Percentiles rank a stretch among this genome's conserved stretches.
Conservation (phyloP, 2,888 invertebrate species). For the Subacronicta megacephala region DNA sequence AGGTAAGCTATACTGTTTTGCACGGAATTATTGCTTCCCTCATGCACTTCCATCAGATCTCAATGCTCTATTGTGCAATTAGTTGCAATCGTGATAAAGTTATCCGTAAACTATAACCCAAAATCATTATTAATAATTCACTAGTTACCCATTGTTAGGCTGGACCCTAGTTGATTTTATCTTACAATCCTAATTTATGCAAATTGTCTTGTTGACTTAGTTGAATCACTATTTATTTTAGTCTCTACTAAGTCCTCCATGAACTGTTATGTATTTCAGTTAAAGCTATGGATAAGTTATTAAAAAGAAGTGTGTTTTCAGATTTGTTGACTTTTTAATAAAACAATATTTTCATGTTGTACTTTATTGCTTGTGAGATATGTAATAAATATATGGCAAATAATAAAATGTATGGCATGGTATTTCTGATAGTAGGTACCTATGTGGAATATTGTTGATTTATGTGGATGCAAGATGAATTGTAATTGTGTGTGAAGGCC, state of each 20-base stretch:
- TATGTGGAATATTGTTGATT: too few relatives aligned
- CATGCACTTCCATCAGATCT: slow-evolving; percentile 20
- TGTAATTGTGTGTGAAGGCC: too few relatives aligned
- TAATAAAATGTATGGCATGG: too few relatives aligned
- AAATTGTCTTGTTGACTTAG: slow-evolving; percentile 49
- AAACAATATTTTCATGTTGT: too few relatives aligned
- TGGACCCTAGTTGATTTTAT: slow-evolving; percentile 14
- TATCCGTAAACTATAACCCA: background rate
- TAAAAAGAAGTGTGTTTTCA: too few relatives aligned
- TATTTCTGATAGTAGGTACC: too few relatives aligned
- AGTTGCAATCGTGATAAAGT: background rate
- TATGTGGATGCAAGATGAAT: too few relatives aligned
- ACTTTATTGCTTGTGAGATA: too few relatives aligned
- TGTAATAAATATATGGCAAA: too few relatives aligned
- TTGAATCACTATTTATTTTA: slow-evolving; percentile 47
- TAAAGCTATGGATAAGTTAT: too few relatives aligned
- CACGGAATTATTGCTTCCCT: background rate
- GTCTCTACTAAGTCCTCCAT: slow-evolving; percentile 15
- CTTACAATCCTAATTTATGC: slow-evolving; percentile 48
- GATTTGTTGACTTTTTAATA: too few relatives aligned
- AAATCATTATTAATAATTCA: slow-evolving; percentile 7
- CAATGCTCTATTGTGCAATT: slow-evolving; percentile 6
- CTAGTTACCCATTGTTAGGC: slow-evolving; percentile 17
- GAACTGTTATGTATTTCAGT: slow-evolving; percentile 5
- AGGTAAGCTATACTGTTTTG: slow-evolving; percentile 75